Evolutionary conservation across 2,113 vertebrate species (phyloP).

Genomic region (Boleophthalmus pectinirostris): DNA sequence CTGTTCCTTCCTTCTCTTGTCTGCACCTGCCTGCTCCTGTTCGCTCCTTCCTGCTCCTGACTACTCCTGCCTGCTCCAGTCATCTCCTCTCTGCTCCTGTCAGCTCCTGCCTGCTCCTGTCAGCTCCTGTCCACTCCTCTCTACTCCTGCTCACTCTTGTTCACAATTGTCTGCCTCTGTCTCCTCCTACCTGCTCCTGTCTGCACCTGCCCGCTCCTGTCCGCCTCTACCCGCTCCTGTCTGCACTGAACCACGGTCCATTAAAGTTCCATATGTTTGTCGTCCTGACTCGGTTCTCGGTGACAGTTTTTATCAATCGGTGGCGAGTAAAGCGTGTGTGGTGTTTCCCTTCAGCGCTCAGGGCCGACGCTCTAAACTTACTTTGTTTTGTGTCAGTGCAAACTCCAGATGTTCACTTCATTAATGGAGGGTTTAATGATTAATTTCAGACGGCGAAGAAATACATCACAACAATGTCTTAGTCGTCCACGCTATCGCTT

Average conservation of each 20-base stretch:
- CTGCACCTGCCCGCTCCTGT: background rate
- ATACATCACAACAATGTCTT: background rate
- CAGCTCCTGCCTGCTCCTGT: too few relatives aligned
- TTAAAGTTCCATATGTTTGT: conserved; percentile 3
- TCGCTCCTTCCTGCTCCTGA: too few relatives aligned
- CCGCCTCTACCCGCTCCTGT: background rate
- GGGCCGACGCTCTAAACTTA: background rate
- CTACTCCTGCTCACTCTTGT: background rate
- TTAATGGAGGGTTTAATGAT: conserved; percentile 1
- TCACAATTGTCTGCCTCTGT: too few relatives aligned
- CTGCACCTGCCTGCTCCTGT: too few relatives aligned
- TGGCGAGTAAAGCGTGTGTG: background rate
- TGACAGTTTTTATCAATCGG: conserved; percentile 9
- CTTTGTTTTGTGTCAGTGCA: background rate
- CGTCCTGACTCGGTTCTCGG: background rate
- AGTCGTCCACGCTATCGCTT: background rate
- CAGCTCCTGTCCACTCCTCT: background rate
- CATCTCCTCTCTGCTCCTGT: too few relatives aligned
- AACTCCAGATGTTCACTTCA: conserved; percentile 1
- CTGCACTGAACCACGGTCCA: background rate
- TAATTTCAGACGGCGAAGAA: background rate
- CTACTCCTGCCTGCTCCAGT: too few relatives aligned
- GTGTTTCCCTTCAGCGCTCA: background rate
- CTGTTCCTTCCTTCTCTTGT: too few relatives aligned
- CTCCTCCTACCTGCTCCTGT: background rate